Base-by-base conservation (phyloP, 1,140 invertebrate genomes). In the Drosophila yakuba region DNA sequence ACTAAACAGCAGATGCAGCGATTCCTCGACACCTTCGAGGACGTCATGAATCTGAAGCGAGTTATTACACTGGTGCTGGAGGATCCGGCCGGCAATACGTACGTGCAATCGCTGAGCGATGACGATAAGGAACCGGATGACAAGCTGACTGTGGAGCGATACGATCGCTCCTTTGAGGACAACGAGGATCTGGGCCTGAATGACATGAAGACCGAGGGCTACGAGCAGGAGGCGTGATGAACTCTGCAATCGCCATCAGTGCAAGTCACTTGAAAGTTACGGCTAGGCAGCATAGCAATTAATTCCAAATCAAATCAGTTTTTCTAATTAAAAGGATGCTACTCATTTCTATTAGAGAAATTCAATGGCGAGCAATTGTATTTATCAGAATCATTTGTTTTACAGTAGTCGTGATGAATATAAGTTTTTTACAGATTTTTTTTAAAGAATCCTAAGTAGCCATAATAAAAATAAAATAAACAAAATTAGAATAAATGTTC, bases 41-140 rank as follows among this genome's bases (percentile, higher is more conserved):
- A 95, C 55, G 94, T 98, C 8, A 90, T 98, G 15, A 93, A 94
- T 15, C 94, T 96, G 0, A 93, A 95, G 76, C 92, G 92, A n/a
- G 54, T 93, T 4, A 93, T 96, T 41, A 98, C 97, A 1, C 77
- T 99, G 3, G 92, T 99, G 15, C 92, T 99, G 45, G 97, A 99
- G 93, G 99, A 99, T 94, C 98, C 98, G 12, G 97, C 98, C 39
- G 99, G 99, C 12, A 99, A 99, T 93, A 99, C 98, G 82, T 99
- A 99, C 92, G 93, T 99, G 43, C 97, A 99, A 94, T 97, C 97
- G 91, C 91, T 98, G 0, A 94, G 94, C 44, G 96, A 96, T 32
- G 95, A 96, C 55, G 95, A 96, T 58, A 95, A 96, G 15, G 77
- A 86, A 38, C 92, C 94, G 10, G 96, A 97, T 91, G 93, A 94